Base-by-base conservation (phyloP, 2,797 vertebrate genomes). In the Periophthalmus magnuspinnatus region DNA sequence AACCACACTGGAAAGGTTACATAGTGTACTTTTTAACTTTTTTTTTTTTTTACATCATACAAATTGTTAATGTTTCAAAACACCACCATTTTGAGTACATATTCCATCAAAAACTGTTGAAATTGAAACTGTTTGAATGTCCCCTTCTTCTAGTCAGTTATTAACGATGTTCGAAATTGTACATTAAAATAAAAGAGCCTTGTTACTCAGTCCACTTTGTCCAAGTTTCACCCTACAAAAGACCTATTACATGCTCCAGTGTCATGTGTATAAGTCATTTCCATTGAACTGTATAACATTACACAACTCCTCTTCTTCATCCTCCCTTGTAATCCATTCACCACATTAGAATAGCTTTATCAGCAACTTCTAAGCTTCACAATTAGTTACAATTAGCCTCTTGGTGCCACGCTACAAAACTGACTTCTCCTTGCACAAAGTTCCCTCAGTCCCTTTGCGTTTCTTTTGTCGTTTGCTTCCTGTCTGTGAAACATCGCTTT, bases 381-480 rank as follows among this genome's bases (percentile, higher is more conserved):
- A 65, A 65, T 48, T 33, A 33, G 63, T 21, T 33, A 9, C 63
- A 65, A 19, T 48, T 28, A 71, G 78, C 71, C 72, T 47, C 48
- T 17, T 70, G 75, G 56, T 83, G 83, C 65, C 64, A 6, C 56
- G 24, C 33, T 67, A 68, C 64, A 77, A 45, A 68, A 62, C 13
- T 48, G 24, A 67, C 38, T 66, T 36, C 54, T 13, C 61, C 63
- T 69, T 19, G 67, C 78, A 89, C 75, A 82, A 83, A 76, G 17
- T n/a, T 50, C 45, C 64, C 75, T 76, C 83, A 85, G 69, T 83
- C 80, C 54, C 58, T n/a, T 33, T 71, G 59, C 33, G 36, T 70
- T 74, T n/a, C 70, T 67, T 82, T 83, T 83, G 72, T 84, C 52
- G 28, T 28, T 28, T 17, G 21, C 2, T 21, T 21, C 36, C 48